Conservation (phyloP, 2,888 invertebrate genomes). For the Papilio protenor region DNA sequence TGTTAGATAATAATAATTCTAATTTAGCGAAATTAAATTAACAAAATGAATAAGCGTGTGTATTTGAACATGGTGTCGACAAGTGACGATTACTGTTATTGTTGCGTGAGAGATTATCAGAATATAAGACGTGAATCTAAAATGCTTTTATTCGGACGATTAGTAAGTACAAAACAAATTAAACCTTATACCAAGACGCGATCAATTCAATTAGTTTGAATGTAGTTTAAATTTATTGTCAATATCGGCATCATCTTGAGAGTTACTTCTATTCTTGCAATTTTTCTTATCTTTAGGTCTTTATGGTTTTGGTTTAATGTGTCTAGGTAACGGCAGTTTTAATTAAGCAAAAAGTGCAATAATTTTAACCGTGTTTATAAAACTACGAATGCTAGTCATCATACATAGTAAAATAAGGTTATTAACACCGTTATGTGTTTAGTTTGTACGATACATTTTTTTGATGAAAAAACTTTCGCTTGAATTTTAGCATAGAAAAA, state of each 20-base stretch:
- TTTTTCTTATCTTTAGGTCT: not conserved
- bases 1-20: not conserved
- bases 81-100: conserved; percentile 59
- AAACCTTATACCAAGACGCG: not conserved
- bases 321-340: not conserved
- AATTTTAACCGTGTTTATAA: not conserved
- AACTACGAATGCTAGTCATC: not conserved
- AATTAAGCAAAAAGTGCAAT: not conserved
- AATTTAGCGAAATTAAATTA: conserved; percentile 33
- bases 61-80: conserved; percentile 58
- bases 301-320: not conserved
- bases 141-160: conserved; percentile 62
- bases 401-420: not conserved
- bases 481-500: not conserved
- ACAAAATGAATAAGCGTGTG: conserved; percentile 66
- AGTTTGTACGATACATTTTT: not conserved
- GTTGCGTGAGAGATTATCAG: conserved; percentile 58
- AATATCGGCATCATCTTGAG: not conserved
- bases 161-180: conserved; percentile 60
- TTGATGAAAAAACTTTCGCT: not conserved
- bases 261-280: not conserved
- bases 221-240: not conserved
- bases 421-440: not conserved
- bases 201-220: not conserved
- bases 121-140: conserved; percentile 68